Percentiles rank a stretch among this genome's conserved stretches.
These are phyloP conservation scores for Siniperca chuatsi DNA, from an alignment of 2,113 vertebrate species.

Conservation along the genomic window DNA sequence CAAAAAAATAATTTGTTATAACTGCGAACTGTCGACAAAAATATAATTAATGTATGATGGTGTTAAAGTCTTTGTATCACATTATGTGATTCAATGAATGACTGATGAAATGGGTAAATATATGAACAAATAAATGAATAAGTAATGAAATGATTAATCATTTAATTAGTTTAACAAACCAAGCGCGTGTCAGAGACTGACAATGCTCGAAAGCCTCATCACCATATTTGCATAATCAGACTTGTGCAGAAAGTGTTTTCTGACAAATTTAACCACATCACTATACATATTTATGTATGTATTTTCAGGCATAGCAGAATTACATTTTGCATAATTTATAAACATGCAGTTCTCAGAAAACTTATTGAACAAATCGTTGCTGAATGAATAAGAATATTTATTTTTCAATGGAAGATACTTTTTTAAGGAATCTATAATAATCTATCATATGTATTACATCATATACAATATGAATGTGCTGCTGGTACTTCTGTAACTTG, in stretches of 20 bases:
- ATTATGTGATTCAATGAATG: constrained; percentile 73
- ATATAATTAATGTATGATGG: constrained; percentile 53
- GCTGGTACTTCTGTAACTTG: neutral
- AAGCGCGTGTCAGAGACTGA: constrained; percentile 46
- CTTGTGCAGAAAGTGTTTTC: constrained; percentile 21
- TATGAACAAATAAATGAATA: constrained; percentile 74
- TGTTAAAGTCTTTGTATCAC: constrained; percentile 58
- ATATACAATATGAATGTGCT: neutral
- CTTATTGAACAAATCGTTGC: neutral
- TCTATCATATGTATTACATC: neutral
- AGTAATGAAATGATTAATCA: constrained; percentile 73
- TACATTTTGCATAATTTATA: neutral
- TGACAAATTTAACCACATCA: neutral
- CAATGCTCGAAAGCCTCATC: constrained; percentile 59
- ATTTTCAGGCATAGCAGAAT: neutral
- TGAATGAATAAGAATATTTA: neutral
- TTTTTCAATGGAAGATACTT: neutral
- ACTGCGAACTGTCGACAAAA: constrained; percentile 33
- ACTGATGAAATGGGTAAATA: constrained; percentile 67
- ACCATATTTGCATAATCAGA: constrained; percentile 61
- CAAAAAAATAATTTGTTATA: neutral
- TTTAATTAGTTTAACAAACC: constrained; percentile 73
- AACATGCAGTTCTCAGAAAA: neutral
- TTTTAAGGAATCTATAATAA: neutral
- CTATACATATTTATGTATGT: neutral